Base-by-base conservation (phyloP, 2,888 invertebrate species). In the Notodonta ziczac region DNA sequence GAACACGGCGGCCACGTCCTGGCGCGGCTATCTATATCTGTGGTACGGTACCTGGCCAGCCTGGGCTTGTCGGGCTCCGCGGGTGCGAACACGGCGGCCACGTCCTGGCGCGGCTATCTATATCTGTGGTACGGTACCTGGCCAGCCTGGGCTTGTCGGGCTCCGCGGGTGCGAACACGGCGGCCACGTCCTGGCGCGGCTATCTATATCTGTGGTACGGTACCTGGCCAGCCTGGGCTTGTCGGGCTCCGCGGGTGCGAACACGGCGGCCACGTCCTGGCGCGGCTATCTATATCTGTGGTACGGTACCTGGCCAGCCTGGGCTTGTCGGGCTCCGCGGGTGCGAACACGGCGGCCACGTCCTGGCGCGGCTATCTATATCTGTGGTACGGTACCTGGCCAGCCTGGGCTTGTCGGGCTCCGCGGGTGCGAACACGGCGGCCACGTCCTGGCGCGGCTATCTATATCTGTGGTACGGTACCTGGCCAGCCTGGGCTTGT, bases 191-290 rank as follows among this genome's bases (percentile, higher is more conserved):
- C 5, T 96, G 97, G 39, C 97, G 94, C 63, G 85, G 91, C 70
- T 94, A n/a, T n/a, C n/a, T n/a, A n/a, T n/a, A n/a, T n/a, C n/a
- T n/a, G n/a, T n/a, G n/a, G n/a, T n/a, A 51, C 16, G 8, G 12
- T 63, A 88, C 91, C 91, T 89, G 16, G 89, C 88, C 3, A 92
- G 85, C 39, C 79, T 73, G 5, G 76, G 73, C 60, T 85, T 86
- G 14, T 61, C 65, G 73, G 66, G 87, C 78, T 63, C 77, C 0
- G 89, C 85, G 40, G 94, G 90, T 0, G 91, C 78, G 76, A 95
- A 97, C 2, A 97, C 96, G 73, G 97, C 96, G 0, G 95, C 94
- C 10, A 97, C 95, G 78, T 95, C 95, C 5, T 96, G 97, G 39
- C 97, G 94, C 63, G 85, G 91, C 70, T 94, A n/a, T n/a, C n/a